Evolutionary conservation across 2,113 vertebrate genomes (phyloP).

Genomic region (Menidia beryllina): DNA sequence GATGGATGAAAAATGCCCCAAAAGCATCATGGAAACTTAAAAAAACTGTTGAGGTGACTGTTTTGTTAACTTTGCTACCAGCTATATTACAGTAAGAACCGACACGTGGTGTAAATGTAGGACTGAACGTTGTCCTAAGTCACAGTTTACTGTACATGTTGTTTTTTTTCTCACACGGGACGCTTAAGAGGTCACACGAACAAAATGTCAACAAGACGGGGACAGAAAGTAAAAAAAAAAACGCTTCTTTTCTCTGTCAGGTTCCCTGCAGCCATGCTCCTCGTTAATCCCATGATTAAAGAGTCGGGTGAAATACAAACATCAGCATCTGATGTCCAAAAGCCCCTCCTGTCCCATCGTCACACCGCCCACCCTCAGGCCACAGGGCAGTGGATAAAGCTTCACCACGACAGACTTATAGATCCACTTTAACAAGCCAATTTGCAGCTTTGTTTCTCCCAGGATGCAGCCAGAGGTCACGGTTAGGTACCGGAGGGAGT

Average conservation of each 20-base stretch:
- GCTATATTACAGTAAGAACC: conserved; percentile 31
- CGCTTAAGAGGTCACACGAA: neutral
- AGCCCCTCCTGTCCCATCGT: conserved; percentile 11
- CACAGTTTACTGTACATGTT: neutral
- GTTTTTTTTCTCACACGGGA: conserved; percentile 16
- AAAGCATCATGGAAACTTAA: neutral
- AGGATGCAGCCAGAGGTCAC: neutral
- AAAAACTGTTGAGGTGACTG: neutral
- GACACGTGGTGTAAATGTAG: conserved; percentile 8
- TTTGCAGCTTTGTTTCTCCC: conserved; percentile 23
- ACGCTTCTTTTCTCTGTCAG: neutral
- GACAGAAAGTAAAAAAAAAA: neutral
- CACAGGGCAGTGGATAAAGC: conserved; percentile 45
- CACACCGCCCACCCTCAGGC: conserved; percentile 34
- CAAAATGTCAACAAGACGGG: neutral
- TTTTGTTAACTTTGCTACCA: neutral
- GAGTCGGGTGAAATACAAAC: conserved; percentile 16
- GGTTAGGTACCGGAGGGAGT: conserved; percentile 72
- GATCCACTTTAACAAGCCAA: conserved; percentile 51
- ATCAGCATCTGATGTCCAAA: conserved; percentile 7
- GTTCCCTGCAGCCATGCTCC: neutral
- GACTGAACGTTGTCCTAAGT: conserved; percentile 19
- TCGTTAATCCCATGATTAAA: neutral
- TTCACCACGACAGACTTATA: conserved; percentile 38
- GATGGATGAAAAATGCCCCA: neutral